Percentiles rank a stretch among this genome's conserved stretches.
Evolutionary conservation across 1,140 invertebrate genomes (phyloP).

Genomic region (Drosophila mayri): DNA sequence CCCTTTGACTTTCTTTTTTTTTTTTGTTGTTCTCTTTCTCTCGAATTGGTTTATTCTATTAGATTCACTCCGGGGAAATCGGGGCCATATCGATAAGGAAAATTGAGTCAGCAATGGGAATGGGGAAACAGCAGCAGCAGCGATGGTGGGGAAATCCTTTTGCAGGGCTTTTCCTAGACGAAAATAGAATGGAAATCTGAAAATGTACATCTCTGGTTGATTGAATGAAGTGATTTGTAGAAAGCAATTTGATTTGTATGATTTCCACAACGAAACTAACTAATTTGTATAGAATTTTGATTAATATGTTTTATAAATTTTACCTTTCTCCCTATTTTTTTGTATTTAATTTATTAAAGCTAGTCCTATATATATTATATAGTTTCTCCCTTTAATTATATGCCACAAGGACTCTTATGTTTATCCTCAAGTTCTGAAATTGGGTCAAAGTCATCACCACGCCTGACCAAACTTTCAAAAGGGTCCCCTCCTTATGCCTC

Average conservation of each 20-base stretch:
- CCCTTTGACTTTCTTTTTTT: neutral
- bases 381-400: neutral
- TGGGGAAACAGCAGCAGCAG: conserved; percentile 3
- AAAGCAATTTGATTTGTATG: neutral
- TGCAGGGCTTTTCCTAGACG: neutral
- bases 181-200: conserved; percentile 8
- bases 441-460: neutral
- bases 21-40: no score
- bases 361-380: no score
- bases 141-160: conserved; percentile 17
- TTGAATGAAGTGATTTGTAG: neutral
- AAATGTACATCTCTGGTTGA: neutral
- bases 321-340: neutral
- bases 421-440: neutral
- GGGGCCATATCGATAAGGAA: conserved; percentile 41
- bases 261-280: neutral
- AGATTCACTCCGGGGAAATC: conserved; percentile 32
- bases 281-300: neutral
- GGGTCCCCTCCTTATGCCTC: neutral
- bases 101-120: conserved; percentile 36
- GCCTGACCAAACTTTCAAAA: neutral
- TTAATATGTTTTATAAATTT: no score
- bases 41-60: conserved; percentile 40
- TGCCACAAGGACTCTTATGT: neutral
- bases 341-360: no score